Evolutionary conservation across 2,113 vertebrate species (phyloP).

Genomic region (human (Homo sapiens)): DNA sequence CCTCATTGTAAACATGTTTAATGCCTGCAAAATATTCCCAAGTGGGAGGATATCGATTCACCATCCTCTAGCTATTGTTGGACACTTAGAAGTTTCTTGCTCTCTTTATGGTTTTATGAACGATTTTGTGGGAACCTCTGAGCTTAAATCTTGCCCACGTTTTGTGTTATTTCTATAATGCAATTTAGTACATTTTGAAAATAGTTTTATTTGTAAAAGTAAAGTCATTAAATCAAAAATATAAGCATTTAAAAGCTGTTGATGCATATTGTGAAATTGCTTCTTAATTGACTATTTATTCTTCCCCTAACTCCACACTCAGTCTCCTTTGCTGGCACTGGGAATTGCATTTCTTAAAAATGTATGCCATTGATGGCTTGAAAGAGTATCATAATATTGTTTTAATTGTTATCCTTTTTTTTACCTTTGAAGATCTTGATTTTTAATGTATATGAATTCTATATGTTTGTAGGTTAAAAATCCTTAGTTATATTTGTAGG

Average conservation of each 20-base stretch:
- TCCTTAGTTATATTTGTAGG: neutral
- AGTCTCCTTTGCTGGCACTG: neutral
- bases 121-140: neutral
- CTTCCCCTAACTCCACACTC: neutral
- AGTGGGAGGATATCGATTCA: neutral
- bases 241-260: neutral
- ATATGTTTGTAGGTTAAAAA: neutral
- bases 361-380: neutral
- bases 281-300: neutral
- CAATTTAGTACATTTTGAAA: neutral
- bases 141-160: neutral
- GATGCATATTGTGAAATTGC: neutral
- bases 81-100: neutral
- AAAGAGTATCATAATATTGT: neutral
- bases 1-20: neutral
- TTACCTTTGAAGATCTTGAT: neutral
- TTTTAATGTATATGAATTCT: neutral
- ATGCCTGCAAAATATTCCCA: neutral
- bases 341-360: neutral
- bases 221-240: neutral
- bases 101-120: neutral
- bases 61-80: rapidly evolving
- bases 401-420: neutral
- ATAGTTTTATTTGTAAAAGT: neutral
- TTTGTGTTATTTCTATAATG: neutral